phyloP scores from a whole-genome alignment of 1,140 invertebrate species.

The Phthorimaea operculella region DNA sequence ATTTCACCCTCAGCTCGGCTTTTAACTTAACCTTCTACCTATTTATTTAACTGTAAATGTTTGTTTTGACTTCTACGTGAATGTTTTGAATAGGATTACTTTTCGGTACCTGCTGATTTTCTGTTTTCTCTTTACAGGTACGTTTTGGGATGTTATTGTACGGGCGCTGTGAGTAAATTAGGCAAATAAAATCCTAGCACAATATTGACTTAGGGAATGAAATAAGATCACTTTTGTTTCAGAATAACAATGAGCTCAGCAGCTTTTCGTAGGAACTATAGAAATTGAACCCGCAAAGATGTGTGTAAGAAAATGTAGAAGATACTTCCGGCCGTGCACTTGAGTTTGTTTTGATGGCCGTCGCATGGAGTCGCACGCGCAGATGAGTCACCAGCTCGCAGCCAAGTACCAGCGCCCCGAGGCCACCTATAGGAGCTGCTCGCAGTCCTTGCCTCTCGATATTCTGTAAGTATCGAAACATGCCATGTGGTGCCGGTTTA shows the following conservation, averaged over 20 bases:
- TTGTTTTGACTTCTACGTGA: no score
- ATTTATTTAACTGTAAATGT: background rate
- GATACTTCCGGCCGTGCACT: background rate
- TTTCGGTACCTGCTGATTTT: no score
- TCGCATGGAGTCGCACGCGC: constrained; percentile 53
- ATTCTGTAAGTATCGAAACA: constrained; percentile 66
- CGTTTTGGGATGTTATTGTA: no score
- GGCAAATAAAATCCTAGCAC: no score
- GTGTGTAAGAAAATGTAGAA: background rate
- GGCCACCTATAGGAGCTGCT: constrained; percentile 59
- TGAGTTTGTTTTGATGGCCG: constrained; percentile 28
- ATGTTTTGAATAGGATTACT: no score
- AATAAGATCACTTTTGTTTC: no score
- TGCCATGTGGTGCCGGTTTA: no score
- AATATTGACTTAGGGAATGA: no score
- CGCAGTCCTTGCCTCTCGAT: constrained; percentile 62
- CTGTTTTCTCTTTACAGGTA: no score
- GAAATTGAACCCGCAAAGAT: background rate
- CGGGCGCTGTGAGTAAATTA: no score
- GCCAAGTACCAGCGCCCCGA: constrained; percentile 51
- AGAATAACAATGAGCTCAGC: no score
- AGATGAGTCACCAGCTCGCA: constrained; percentile 54
- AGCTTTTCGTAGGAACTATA: no score
- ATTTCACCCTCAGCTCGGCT: background rate
- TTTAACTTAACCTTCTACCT: background rate